Evolutionary conservation across 2,888 invertebrate species (phyloP), one percentile per base, ranked within the genome.

Genomic region (Tipula confusa): DNA sequence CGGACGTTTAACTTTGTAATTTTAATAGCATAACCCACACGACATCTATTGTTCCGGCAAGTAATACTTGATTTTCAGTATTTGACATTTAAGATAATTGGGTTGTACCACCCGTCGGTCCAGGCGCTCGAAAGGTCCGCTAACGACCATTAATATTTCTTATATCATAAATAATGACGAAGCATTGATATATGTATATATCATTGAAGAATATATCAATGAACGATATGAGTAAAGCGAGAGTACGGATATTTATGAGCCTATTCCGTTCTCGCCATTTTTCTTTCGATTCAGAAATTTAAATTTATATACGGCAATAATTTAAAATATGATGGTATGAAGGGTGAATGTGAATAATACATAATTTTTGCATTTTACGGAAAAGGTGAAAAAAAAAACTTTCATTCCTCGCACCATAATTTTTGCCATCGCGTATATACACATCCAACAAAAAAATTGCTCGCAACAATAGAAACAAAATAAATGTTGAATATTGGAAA

Each of bases 401-500:
- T n/a, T n/a, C n/a, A n/a, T n/a, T 64, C 64, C 43, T 64, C 24
- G 7, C 18, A 18, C 48, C 48, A 48, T 18, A 9, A 48, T 18
- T 13, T 38, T 38, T 38, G 9, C 38, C 38, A 3, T 13, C 38
- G 13, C 31, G 38, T 13, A 38, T 38, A 38, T 38, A 31, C 2
- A 38, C 13, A 38, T 11, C 13, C 3, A 9, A 11, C 13, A 29
- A 29, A 29, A n/a, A 29, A 80, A 80, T 80, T 80, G 6, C 11
- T 80, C 15, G 36, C 29, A 33, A 82, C 29, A 82, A 82, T 33
- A 18, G 82, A 82, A 82, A 36, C 82, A 82, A 33, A 33, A 82
- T 33, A 33, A n/a, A 82, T 33, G 29, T 29, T 82, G 31, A 18
- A 82, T 82, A 82, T 82, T 82, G 82, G 82, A 82, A 82, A 82